Base-by-base conservation (phyloP, 2,113 vertebrate genomes). In the Rhineura floridana region DNA sequence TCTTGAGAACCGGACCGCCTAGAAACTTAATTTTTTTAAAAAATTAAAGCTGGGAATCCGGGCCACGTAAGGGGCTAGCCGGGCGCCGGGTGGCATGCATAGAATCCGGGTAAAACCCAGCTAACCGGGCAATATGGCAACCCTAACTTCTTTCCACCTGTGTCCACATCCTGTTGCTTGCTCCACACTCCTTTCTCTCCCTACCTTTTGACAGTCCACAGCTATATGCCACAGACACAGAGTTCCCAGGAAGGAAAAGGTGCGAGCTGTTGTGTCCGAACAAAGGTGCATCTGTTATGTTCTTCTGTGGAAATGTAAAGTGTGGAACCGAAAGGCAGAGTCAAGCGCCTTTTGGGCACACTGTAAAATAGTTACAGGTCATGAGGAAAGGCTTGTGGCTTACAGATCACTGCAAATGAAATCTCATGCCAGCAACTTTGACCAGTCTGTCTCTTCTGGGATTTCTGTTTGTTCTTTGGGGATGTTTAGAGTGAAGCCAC, bases 401-500 rank as follows among this genome's bases (percentile, higher is more conserved):
- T 83, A 84, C 72, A 86, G 84, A 46, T 86, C 84, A 86, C 19
- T 46, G 39, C 75, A 28, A 62, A 63, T 63, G 39, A 76, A 80
- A 36, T 46, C 59, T 36, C 10, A 62, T 75, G 63, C 69, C 55
- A 65, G 52, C 52, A 73, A 70, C 81, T 36, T 88, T n/a, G 63
- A 73, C 55, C 28, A 84, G 83, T 79, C 94, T 65, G 21, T n/a
- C 69, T 91, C 83, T 77, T 69, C 3, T 12, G 70, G 80, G 65
- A 42, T 0, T 75, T 0, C 59, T 42, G 36, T n/a, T 50, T 84
- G 85, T 13, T 2, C 10, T 87, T 79, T 30, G 69, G 48, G 85
- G 39, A 11, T 44, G 81, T 50, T 80, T 42, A 72, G 44, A 87
- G 55, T 6, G 30, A 52, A 84, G 25, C 65, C 13, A 59, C 13